Base-by-base conservation (phyloP, 2,888 invertebrate genomes). In the Rhodophaea formosa region DNA sequence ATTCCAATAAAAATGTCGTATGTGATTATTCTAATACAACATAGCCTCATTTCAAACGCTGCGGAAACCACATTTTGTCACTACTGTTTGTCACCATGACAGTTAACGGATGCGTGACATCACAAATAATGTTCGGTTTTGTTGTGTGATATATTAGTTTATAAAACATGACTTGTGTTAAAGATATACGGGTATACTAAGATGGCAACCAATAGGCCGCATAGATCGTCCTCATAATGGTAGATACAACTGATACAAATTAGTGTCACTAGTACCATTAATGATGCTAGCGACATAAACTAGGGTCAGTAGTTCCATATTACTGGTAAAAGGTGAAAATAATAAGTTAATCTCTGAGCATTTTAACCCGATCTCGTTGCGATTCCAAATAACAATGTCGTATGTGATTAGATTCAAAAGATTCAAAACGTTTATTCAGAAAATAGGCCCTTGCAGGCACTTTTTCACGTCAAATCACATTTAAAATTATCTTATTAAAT, bases 1-100 rank as follows among this genome's bases (percentile, higher is more conserved):
- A 39, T 39, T 39, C 39, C 12, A 6, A 45, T 16, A 8, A 17
- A 6, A 7, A 16, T 8, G 14, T 47, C 29, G n/a, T n/a, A 29
- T 30, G 44, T 44, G 53, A 14, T 54, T 44, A 16, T 44, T 30
- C 30, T 44, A 44, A 54, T 54, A 14, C 8, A 54, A 54, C 30
- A 10, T 15, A 16, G 44, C 23, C 30, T 30, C n/a, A 15, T 54
- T 54, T 32, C 14, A 44, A 44, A 53, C 29, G 12, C 29, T 54
- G 29, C 30, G 53, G 53, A 53, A 47, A 44, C 53, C 53, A 54
- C 53, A 54, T 54, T 45, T 44, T 54, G 53, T 44, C 53, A 53
- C 29, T 15, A 43, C 43, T 30, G 15, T 53, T 53, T 42, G 44
- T 46, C 45, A 55, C 46, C 17, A 45, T 32, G 45, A n/a, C 45